Conservation (phyloP, 1,140 invertebrate genomes). For the Drosophila mauritiana region DNA sequence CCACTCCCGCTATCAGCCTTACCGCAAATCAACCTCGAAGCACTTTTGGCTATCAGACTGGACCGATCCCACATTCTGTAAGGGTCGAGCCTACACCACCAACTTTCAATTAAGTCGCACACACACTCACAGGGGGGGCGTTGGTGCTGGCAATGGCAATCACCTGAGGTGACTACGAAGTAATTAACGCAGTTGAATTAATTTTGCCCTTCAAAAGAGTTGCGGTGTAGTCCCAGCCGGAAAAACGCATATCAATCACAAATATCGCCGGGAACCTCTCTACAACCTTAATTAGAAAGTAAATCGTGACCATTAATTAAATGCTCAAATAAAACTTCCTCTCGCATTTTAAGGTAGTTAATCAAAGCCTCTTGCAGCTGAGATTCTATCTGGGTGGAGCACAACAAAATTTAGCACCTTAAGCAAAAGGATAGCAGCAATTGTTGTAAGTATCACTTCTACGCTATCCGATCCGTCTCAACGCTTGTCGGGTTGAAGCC, state of each 20-base stretch:
- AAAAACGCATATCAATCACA: constrained; percentile 70
- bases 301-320: constrained; percentile 77
- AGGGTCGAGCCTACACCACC: constrained; percentile 31
- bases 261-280: constrained; percentile 59
- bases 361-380: constrained; percentile 40
- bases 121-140: constrained; percentile 15
- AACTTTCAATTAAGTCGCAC: constrained; percentile 64
- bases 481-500: constrained; percentile 46
- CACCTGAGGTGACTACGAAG: constrained; percentile 66
- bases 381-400: constrained; percentile 19
- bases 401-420: constrained; percentile 26
- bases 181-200: constrained; percentile 80
- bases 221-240: constrained; percentile 16
- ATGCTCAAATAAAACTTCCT: constrained; percentile 35
- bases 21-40: constrained; percentile 51
- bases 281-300: constrained; percentile 71
- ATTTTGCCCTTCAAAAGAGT: constrained; percentile 66
- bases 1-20: background rate
- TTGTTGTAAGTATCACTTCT: constrained; percentile 49
- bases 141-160: constrained; percentile 41
- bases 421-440: background rate
- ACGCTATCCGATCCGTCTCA: constrained; percentile 51
- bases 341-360: constrained; percentile 31
- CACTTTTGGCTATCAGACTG: constrained; percentile 43
- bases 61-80: constrained; percentile 13